Percentiles rank a stretch among this genome's conserved stretches.
Evolutionary conservation across 1,140 invertebrate genomes (phyloP).

Genomic region (Drosophila lacteicornis): DNA sequence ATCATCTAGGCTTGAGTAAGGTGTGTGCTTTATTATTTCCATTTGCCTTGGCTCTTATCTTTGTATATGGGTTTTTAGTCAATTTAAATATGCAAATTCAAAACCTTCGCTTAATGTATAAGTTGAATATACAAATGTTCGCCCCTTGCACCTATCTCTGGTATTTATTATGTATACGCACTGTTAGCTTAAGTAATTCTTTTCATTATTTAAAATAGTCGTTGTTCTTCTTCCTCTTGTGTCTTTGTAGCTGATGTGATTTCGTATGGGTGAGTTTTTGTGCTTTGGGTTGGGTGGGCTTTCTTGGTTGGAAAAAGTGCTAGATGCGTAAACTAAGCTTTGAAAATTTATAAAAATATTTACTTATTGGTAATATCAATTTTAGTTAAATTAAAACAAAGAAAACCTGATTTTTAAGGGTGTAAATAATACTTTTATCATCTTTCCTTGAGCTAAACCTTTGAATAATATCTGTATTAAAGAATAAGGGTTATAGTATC

Average conservation of each 20-base stretch:
- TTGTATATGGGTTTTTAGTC: constrained; percentile 47
- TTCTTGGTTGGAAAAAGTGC: not conserved
- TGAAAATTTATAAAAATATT: too few relatives aligned
- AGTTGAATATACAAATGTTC: constrained; percentile 75
- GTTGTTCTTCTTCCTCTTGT: constrained; percentile 65
- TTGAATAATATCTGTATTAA: not conserved
- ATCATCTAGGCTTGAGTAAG: constrained; percentile 61
- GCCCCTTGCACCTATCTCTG: constrained; percentile 23
- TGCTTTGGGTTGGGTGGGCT: constrained; percentile 30
- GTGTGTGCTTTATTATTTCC: constrained; percentile 72
- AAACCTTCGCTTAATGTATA: constrained; percentile 75
- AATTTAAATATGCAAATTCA: constrained; percentile 77
- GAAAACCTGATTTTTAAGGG: not conserved
- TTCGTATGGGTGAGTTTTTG: constrained; percentile 36
- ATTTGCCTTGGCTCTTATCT: constrained; percentile 51
- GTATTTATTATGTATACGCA: constrained; percentile 61
- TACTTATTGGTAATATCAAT: not conserved
- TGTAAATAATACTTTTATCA: too few relatives aligned
- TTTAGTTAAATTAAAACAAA: not conserved
- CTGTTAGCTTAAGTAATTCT: constrained; percentile 67
- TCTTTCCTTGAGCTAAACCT: not conserved
- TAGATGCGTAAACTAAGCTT: too few relatives aligned
- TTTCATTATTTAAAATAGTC: constrained; percentile 72
- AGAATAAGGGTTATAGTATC: not conserved
- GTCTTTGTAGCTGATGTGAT: constrained; percentile 48